These are phyloP conservation scores for Myanophis thanlyinensis DNA, from an alignment of 2,113 vertebrate species.

Conservation along the genomic window DNA sequence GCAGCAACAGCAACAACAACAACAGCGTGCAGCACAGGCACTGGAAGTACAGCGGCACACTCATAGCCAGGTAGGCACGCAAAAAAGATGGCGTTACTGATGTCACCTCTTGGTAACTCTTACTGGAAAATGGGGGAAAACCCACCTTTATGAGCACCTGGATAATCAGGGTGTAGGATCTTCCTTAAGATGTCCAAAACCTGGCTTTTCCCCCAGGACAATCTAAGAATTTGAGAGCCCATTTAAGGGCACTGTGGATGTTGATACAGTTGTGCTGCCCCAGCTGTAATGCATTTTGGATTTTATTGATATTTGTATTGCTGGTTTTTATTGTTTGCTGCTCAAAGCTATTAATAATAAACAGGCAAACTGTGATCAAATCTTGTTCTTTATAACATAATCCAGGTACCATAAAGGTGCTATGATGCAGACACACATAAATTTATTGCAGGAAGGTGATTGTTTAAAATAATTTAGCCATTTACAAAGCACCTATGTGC, in stretches of 20 bases:
- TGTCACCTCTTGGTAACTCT: background rate
- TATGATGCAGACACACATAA: background rate
- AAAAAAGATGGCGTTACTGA: background rate
- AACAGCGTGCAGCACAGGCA: slow-evolving; percentile 69
- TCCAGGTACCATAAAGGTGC: background rate
- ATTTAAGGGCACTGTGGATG: background rate
- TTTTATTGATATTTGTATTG: background rate
- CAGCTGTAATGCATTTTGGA: background rate
- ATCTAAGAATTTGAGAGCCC: background rate
- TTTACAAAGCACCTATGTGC: background rate
- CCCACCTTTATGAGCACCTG: background rate
- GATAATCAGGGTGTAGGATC: background rate
- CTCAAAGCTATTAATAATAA: background rate
- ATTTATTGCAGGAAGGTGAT: background rate
- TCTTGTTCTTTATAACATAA: background rate
- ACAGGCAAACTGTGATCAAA: background rate
- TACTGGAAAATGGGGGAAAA: background rate
- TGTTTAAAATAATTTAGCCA: background rate
- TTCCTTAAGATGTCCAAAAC: background rate
- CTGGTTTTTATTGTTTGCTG: background rate
- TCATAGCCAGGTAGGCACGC: slow-evolving; percentile 53
- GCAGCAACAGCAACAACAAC: slow-evolving; percentile 78
- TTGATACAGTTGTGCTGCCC: background rate
- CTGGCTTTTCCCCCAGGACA: background rate
- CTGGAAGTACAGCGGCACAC: slow-evolving; percentile 72